Evolutionary conservation across 2,113 vertebrate species (phyloP).

Genomic region (Gobio gobio): DNA sequence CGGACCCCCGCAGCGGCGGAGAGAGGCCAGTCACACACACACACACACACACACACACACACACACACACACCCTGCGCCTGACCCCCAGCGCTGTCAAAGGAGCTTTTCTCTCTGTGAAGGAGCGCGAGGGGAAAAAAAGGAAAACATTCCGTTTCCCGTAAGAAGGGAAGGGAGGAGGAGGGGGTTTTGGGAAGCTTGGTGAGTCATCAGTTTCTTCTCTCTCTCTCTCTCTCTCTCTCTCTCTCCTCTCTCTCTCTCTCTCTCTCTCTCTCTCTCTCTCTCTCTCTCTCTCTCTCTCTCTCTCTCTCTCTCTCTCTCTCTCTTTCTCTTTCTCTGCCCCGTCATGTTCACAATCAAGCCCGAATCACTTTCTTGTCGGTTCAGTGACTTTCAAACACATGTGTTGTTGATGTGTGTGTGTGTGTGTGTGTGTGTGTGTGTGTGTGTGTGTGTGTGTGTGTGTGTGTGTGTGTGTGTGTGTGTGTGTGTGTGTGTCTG

Average conservation of each 20-base stretch:
- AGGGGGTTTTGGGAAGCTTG: conserved; percentile 79
- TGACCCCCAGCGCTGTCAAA: conserved; percentile 71
- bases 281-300: too few relatives aligned
- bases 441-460: too few relatives aligned
- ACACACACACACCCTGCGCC: conserved; percentile 70
- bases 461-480: too few relatives aligned
- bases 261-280: too few relatives aligned
- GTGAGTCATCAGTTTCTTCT: conserved; percentile 84
- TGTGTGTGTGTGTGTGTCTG: too few relatives aligned
- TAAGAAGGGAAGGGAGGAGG: conserved; percentile 72
- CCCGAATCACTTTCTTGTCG: conserved; percentile 3
- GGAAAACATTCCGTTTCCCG: conserved; percentile 78
- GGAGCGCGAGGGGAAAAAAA: conserved; percentile 42
- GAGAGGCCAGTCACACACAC: neutral
- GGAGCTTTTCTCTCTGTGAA: conserved; percentile 42
- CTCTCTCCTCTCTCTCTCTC: too few relatives aligned
- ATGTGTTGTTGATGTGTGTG: conserved; percentile 13
- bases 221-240: too few relatives aligned
- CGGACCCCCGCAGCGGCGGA: conserved; percentile 39
- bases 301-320: conserved; percentile 57
- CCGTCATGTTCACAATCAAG: conserved; percentile 6
- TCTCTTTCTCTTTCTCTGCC: neutral
- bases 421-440: conserved; percentile 29
- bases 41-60: too few relatives aligned
- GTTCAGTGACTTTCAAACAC: conserved; percentile 17